Base-by-base conservation (phyloP, 2,113 vertebrate species). In the Albula goreensis region DNA sequence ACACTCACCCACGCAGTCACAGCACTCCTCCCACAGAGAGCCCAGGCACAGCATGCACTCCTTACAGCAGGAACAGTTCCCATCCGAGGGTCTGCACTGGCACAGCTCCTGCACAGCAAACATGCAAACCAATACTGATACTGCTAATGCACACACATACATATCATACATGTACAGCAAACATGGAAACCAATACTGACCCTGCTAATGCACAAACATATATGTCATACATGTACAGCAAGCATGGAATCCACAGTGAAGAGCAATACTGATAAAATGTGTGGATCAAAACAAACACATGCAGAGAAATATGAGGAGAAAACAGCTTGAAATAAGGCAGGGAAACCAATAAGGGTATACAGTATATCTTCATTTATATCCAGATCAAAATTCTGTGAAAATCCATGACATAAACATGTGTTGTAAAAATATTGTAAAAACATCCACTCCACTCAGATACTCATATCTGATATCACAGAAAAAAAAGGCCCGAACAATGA, bases 41-140 rank as follows among this genome's bases (percentile, higher is more conserved):
- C 98, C 97, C 79, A 99, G 95, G 88, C 98, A 99, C 90, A 99
- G 95, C 98, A 99, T 99, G 89, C 98, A 99, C 90, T 99, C 98
- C 88, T 99, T 99, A 88, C 98, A 99, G 91, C 98, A 99, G 9
- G 98, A 99, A 60, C 98, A 99, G 93, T 99, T 99, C 53, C 98
- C 98, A 88, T 99, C 97, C 0, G 96, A 96, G 0, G 98, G 98
- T 56, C 97, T 97, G 90, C 98, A 99, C 92, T 99, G 98, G 93
- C 98, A 99, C 89, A 99, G 95, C 92, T 99, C 98, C 98, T 99
- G 90, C 8, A 94, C 70, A 74, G 70, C 70, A 25, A 74, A 70
- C 70, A 66, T 19, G 17, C 1, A 19, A 19, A 66, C 60, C 60
- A 66, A 22, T 22, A 66, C 15, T 2, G 60, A 66, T 13, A 88